A percentile compares a stretch with the other conserved stretches of the same genome.
phyloP scores from a whole-genome alignment of 2,113 vertebrate genomes.

The Hiodon tergisus region DNA sequence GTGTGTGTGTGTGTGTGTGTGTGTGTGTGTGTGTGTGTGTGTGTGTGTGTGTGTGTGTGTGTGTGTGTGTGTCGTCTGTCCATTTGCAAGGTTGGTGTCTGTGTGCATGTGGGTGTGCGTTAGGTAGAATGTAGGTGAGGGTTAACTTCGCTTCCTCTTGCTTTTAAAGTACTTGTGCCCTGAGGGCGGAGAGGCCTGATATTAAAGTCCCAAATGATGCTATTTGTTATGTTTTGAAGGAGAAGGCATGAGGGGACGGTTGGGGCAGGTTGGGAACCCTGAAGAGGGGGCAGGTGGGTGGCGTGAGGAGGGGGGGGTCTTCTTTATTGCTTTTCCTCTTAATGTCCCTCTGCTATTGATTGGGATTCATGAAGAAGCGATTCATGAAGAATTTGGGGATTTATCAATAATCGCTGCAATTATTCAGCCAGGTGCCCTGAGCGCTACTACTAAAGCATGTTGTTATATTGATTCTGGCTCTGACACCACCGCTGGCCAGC shows the following conservation, averaged over 20 bases:
- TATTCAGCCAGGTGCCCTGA: conserved; percentile 60
- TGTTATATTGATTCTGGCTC: conserved; percentile 39
- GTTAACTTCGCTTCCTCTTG: conserved; percentile 60
- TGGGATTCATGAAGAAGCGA: conserved; percentile 51
- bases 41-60: conserved; percentile 3
- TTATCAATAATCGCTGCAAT: conserved; percentile 89
- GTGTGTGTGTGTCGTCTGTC: conserved; percentile 4
- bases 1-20: background rate
- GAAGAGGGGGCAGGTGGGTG: conserved; percentile 16
- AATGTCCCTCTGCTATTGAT: conserved; percentile 71
- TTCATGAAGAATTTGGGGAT: conserved; percentile 54
- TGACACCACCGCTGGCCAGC: background rate
- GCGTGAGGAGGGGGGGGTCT: conserved; percentile 50
- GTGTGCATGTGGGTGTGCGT: conserved; percentile 32
- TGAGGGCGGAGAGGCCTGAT: conserved; percentile 61
- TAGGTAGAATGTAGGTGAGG: conserved; percentile 44
- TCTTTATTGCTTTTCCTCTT: conserved; percentile 75
- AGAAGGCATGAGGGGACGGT: conserved; percentile 23
- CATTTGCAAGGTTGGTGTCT: conserved; percentile 23
- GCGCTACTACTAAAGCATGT: conserved; percentile 22
- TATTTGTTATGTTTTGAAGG: conserved; percentile 68
- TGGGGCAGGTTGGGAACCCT: conserved; percentile 1
- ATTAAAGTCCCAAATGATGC: conserved; percentile 76
- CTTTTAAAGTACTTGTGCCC: conserved; percentile 59
- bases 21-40: conserved; percentile 21